Percentiles rank a stretch among this genome's conserved stretches.
Evolutionary conservation across 2,113 vertebrate genomes (phyloP).

Genomic region (Zosterops japonicus): DNA sequence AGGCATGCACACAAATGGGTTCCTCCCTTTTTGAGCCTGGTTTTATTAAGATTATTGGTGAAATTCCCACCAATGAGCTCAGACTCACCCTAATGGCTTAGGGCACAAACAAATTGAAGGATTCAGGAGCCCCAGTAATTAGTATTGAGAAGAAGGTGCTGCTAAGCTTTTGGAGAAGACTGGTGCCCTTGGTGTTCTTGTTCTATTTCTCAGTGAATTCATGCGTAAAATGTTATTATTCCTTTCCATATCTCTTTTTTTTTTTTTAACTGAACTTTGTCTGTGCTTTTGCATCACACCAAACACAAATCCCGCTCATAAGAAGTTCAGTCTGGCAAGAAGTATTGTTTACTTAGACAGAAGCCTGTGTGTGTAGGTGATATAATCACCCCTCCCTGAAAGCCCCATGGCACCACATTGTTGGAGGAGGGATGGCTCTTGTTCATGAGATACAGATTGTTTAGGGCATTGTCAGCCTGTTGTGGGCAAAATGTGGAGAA

Average conservation of each 20-base stretch:
- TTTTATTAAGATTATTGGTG: background rate
- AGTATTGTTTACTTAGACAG: background rate
- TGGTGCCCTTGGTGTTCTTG: background rate
- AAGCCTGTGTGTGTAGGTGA: background rate
- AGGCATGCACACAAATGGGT: accelerated
- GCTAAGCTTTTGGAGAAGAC: background rate
- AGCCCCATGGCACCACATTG: background rate
- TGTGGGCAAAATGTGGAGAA: background rate
- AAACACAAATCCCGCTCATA: background rate
- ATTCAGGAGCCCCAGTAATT: background rate
- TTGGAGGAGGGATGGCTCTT: background rate
- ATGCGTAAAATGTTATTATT: background rate
- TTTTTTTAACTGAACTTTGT: background rate
- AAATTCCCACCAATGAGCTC: background rate
- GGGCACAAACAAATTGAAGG: background rate
- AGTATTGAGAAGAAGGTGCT: background rate
- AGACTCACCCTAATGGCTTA: background rate
- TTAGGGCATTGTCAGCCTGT: background rate
- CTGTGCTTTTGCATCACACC: background rate
- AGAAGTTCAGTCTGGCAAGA: background rate
- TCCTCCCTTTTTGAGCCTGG: background rate
- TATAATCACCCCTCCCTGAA: background rate
- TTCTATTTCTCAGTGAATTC: background rate
- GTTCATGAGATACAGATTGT: background rate
- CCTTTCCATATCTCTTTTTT: background rate